Base-by-base conservation (phyloP, 1,140 invertebrate genomes). In the Phortica variegata region DNA sequence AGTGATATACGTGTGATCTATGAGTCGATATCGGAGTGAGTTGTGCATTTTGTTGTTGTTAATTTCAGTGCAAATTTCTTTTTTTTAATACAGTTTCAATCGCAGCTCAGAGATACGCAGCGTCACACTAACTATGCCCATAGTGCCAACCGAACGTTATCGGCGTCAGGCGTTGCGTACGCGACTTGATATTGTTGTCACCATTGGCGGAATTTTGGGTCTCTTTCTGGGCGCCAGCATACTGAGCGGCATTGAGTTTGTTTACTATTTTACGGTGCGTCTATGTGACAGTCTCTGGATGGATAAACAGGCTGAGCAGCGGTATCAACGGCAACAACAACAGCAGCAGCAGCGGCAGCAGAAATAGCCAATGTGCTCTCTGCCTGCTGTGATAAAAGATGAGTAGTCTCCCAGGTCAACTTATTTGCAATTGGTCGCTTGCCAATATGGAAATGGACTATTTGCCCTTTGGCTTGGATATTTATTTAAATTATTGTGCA, bases 171-270 rank as follows among this genome's bases (percentile, higher is more conserved):
- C 81, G 1, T 75, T 83, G 3, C 73, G 79, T 37, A 79, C 63
- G 0, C 56, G 43, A 2, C 39, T 75, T 18, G 72, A 75, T 31
- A 43, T 57, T 6, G 57, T 75, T 6, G 79, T 80, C 4, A 79
- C 79, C 12, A 77, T 80, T 56, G 79, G 79, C 7, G 79, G 80
- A 1, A 78, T 78, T 21, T 55, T 79, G 17, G 77, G 76, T 2
- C 54, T 81, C 1, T 81, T 80, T 43, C 56, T 81, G 9, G 80
- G 80, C 3, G 79, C 79, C 33, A 81, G 80, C 58, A 63, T 81
- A 13, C 59, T 81, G n/a, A 81, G 79, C 52, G 70, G 72, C 43
- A 76, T 80, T 7, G 79, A 81, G 56, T 61, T 80, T 16, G 4
- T 80, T 9, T 79, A 80, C 50, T 80, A 76, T 43, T 77, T 80